These are phyloP conservation scores for Philopedon plagiatum DNA, from an alignment of 2,888 invertebrate species.

Conservation along the genomic window DNA sequence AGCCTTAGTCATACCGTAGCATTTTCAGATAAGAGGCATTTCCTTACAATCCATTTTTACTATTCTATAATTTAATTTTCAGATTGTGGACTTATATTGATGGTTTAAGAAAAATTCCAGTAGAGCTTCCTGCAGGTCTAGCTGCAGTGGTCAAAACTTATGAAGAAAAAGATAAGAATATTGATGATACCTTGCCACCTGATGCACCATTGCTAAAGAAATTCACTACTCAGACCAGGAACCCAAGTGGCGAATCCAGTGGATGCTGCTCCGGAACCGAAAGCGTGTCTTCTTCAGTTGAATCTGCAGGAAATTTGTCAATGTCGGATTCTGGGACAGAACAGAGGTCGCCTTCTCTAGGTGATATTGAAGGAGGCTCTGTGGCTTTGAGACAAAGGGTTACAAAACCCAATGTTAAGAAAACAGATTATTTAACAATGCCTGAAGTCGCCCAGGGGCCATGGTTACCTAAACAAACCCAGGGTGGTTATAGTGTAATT, in stretches of 20 bases:
- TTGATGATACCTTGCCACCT: conserved; percentile 58
- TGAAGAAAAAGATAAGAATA: conserved; percentile 58
- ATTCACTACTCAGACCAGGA: conserved; percentile 46
- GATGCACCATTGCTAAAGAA: conserved; percentile 64
- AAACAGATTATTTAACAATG: conserved; percentile 56
- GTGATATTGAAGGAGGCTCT: conserved; percentile 53
- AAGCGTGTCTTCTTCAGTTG: conserved; percentile 72
- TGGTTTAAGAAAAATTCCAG: conserved; percentile 21
- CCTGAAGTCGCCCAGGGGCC: conserved; percentile 50
- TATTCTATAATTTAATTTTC: background rate
- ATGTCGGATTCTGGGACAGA: conserved; percentile 69
- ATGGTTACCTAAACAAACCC: conserved; percentile 30
- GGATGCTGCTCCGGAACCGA: conserved; percentile 74
- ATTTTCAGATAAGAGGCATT: no score
- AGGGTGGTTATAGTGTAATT: conserved; percentile 59
- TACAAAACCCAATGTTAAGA: conserved; percentile 50
- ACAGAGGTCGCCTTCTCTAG: conserved; percentile 59
- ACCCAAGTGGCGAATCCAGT: conserved; percentile 68
- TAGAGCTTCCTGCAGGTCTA: conserved; percentile 36
- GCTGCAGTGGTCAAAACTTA: conserved; percentile 16
- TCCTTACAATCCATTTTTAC: background rate
- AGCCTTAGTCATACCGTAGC: no score
- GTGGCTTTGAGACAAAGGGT: conserved; percentile 60
- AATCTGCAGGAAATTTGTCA: conserved; percentile 71
- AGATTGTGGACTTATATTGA: conserved; percentile 26